These are phyloP conservation scores for Dallia pectoralis DNA, from an alignment of 2,797 vertebrate species.

Conservation along the genomic window DNA sequence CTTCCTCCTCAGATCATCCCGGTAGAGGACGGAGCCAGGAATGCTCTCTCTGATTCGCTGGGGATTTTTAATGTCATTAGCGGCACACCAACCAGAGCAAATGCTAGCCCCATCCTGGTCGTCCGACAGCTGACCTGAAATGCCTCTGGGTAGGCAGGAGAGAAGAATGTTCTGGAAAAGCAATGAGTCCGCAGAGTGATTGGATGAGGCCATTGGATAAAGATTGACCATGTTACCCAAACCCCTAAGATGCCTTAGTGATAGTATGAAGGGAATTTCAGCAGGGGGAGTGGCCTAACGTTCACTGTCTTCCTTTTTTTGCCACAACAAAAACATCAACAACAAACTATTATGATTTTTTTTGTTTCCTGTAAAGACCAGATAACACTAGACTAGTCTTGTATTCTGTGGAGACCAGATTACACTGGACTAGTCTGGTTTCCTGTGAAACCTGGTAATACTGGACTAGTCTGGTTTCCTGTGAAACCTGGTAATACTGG, in stretches of 20 bases:
- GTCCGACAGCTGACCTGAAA: conserved; percentile 34
- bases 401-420: no score
- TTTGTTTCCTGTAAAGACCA: conserved; percentile 71
- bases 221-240: no score
- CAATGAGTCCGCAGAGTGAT: no score
- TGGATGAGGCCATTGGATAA: no score
- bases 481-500: conserved; percentile 56
- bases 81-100: conserved; percentile 85
- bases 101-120: conserved; percentile 25
- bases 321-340: neutral
- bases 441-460: no score
- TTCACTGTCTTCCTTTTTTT: neutral
- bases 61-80: conserved; percentile 98
- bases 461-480: conserved; percentile 53
- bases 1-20: conserved; percentile 80
- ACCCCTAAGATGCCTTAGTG: no score
- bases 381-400: no score
- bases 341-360: conserved; percentile 11
- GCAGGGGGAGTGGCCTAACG: no score
- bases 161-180: neutral
- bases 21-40: conserved; percentile 80
- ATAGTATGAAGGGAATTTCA: no score
- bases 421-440: no score
- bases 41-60: conserved; percentile 85
- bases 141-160: neutral